Percentiles rank a stretch among this genome's conserved stretches.
These are phyloP conservation scores for Drosophila atroscutellata DNA, from an alignment of 2,888 invertebrate species.

Conservation along the genomic window DNA sequence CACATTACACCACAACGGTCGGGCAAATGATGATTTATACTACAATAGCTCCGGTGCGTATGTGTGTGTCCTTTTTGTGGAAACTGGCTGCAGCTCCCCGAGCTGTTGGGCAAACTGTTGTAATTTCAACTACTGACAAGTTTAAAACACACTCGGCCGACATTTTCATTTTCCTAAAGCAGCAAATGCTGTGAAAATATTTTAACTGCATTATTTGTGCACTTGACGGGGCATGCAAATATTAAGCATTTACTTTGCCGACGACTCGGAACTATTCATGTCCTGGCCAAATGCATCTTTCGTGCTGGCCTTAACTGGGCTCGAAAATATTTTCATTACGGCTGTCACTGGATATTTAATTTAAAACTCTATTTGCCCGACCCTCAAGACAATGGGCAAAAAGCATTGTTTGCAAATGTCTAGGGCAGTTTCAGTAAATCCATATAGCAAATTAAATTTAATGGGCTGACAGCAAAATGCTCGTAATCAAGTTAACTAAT, in stretches of 20 bases:
- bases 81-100: conserved; percentile 1
- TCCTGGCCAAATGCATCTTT: neutral
- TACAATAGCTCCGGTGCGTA: neutral
- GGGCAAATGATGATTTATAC: conserved; percentile 80
- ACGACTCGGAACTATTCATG: conserved; percentile 13
- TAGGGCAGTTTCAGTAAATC: conserved; percentile 39
- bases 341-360: conserved; percentile 25
- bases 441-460: conserved; percentile 72
- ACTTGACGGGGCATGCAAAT: conserved; percentile 36
- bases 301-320: neutral
- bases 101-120: conserved; percentile 15
- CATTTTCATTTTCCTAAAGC: conserved; percentile 29
- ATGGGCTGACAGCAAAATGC: conserved; percentile 51
- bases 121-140: conserved; percentile 17
- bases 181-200: conserved; percentile 63
- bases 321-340: conserved; percentile 28
- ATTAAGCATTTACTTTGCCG: conserved; percentile 44
- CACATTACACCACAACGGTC: conserved; percentile 42
- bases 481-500: conserved; percentile 73
- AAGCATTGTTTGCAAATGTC: conserved; percentile 15
- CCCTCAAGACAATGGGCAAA: conserved; percentile 1
- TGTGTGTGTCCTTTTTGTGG: neutral
- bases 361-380: conserved; percentile 28
- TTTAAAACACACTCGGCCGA: conserved; percentile 24
- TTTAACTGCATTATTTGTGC: conserved; percentile 58